Conservation (phyloP, 1,140 invertebrate genomes). For the Saccostrea cuccullata region DNA sequence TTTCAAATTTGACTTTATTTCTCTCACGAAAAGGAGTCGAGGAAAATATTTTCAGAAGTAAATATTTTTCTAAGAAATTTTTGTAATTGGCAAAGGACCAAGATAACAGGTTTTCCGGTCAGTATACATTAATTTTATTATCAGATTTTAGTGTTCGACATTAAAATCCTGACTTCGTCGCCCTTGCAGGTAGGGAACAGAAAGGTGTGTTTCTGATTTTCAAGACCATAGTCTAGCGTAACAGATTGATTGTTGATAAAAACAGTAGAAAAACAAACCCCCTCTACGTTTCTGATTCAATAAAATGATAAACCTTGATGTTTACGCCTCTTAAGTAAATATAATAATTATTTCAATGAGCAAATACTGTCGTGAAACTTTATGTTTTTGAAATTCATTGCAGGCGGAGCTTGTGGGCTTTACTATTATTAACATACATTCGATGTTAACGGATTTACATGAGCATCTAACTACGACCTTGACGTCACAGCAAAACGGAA, state of each 20-base stretch:
- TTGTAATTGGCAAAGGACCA: not conserved
- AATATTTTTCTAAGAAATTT: not conserved
- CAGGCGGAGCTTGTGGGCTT: not conserved
- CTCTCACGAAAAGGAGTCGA: not conserved
- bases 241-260: too few relatives aligned
- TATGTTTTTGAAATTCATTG: not conserved
- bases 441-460: not conserved
- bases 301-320: not conserved
- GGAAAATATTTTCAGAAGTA: not conserved
- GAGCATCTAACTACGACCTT: not conserved
- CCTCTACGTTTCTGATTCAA: too few relatives aligned
- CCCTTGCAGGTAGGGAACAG: not conserved
- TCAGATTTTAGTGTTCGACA: too few relatives aligned
- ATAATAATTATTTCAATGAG: slow-evolving; percentile 20
- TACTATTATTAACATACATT: not conserved
- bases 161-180: not conserved
- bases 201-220: not conserved
- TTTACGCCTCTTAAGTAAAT: slow-evolving; percentile 4
- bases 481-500: not conserved
- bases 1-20: too few relatives aligned
- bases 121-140: not conserved
- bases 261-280: too few relatives aligned
- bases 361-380: not conserved
- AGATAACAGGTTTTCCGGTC: not conserved
- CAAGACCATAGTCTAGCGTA: too few relatives aligned